These are phyloP conservation scores for Dicaeum eximium DNA, from an alignment of 2,113 vertebrate species.

Conservation along the genomic window DNA sequence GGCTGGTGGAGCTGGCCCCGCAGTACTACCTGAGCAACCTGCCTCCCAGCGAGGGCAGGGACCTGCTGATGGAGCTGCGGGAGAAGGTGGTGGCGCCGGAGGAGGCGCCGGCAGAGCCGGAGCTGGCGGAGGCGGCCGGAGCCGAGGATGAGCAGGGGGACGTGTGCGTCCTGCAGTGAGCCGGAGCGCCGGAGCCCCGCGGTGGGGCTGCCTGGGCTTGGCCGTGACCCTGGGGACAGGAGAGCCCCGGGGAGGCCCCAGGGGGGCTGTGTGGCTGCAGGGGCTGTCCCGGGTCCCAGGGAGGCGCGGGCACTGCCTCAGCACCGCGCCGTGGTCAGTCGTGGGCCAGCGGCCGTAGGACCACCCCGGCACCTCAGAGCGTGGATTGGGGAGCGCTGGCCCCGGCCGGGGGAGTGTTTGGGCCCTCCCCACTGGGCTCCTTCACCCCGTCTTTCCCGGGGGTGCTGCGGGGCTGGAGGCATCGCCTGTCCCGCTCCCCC, in stretches of 20 bases:
- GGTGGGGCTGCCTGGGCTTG: neutral
- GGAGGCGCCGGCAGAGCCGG: neutral
- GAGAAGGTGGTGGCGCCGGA: conserved; percentile 54
- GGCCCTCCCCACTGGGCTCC: neutral
- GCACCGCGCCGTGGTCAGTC: accelerated
- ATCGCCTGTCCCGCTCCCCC: neutral
- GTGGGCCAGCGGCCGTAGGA: neutral
- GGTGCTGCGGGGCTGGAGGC: neutral
- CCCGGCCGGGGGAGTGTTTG: accelerated
- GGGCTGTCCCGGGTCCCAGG: neutral
- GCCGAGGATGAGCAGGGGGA: neutral
- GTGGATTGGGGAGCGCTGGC: neutral
- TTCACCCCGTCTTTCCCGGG: accelerated
- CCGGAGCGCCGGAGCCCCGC: neutral
- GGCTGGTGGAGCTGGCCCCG: conserved; percentile 89
- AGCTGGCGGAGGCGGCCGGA: neutral
- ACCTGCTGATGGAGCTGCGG: conserved; percentile 86
- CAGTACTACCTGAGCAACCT: conserved; percentile 93
- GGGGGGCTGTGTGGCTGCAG: neutral
- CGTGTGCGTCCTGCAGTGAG: conserved; percentile 77
- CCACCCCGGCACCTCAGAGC: neutral
- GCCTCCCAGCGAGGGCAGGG: conserved; percentile 86
- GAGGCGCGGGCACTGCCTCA: accelerated
- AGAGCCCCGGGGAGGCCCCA: neutral
- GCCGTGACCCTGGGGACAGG: neutral